Evolutionary conservation across 2,113 vertebrate genomes (phyloP).

Genomic region (Rallus limicola): DNA sequence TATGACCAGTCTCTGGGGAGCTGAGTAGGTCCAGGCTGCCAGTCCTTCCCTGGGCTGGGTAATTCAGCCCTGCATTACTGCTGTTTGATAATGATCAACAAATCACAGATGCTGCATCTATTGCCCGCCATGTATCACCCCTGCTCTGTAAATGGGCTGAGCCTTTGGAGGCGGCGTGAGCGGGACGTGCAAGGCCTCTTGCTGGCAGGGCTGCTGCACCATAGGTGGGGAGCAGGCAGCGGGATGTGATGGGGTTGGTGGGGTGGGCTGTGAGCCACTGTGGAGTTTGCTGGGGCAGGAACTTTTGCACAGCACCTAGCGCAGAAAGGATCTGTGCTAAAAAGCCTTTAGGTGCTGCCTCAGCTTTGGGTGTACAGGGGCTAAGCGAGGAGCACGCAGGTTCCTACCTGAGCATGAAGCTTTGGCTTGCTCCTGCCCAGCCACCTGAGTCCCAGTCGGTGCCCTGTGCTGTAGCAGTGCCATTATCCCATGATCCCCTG

Average conservation of each 20-base stretch:
- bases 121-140: neutral
- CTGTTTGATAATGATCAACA: neutral
- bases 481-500: fast-evolving
- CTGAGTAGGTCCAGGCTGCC: neutral
- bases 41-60: neutral
- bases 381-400: neutral
- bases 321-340: neutral
- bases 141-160: fast-evolving
- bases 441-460: neutral
- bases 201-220: neutral
- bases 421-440: neutral
- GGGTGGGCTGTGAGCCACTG: neutral
- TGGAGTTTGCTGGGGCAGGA: neutral
- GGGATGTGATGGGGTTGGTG: neutral
- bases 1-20: constrained; percentile 61
- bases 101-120: neutral
- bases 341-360: neutral
- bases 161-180: neutral
- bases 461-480: fast-evolving
- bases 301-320: neutral
- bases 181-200: fast-evolving
- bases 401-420: neutral
- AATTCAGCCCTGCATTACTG: constrained; percentile 23
- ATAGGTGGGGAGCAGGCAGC: neutral
- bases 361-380: neutral